Evolutionary conservation across 2,888 invertebrate genomes (phyloP).

Genomic region (Drosophila tanythrix): DNA sequence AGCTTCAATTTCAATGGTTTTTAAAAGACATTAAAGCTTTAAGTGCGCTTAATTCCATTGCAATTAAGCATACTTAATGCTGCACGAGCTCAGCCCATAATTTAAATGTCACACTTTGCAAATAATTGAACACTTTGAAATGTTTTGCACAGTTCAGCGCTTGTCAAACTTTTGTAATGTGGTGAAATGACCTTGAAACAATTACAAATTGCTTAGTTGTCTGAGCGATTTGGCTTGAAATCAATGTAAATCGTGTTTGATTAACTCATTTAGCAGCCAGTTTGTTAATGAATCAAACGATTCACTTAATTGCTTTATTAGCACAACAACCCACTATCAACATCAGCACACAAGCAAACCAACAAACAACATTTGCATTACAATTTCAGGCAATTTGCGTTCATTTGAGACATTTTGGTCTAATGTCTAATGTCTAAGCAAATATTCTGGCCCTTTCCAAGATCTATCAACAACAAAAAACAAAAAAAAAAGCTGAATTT

Average conservation of each 20-base stretch:
- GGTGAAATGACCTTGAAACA: slow-evolving; percentile 50
- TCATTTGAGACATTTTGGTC: slow-evolving; percentile 19
- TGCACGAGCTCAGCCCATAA: not conserved
- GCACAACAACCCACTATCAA: slow-evolving; percentile 12
- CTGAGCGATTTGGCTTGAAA: slow-evolving; percentile 30
- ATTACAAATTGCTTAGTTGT: slow-evolving; percentile 21
- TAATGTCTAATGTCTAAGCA: slow-evolving; percentile 58
- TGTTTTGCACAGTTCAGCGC: slow-evolving; percentile 14
- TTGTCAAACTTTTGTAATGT: not conserved
- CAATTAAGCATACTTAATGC: slow-evolving; percentile 5
- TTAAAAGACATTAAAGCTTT: slow-evolving; percentile 6
- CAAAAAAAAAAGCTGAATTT: slow-evolving; percentile 16
- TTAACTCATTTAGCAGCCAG: slow-evolving; percentile 49
- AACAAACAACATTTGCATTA: slow-evolving; percentile 35
- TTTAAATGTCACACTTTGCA: not conserved
- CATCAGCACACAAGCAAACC: slow-evolving; percentile 10
- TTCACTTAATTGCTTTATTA: slow-evolving; percentile 72
- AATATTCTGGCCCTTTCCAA: slow-evolving; percentile 46
- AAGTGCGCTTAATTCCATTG: not conserved
- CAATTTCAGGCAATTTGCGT: slow-evolving; percentile 24
- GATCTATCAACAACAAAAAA: slow-evolving; percentile 5
- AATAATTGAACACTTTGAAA: not conserved
- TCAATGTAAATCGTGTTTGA: slow-evolving; percentile 62
- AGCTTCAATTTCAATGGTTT: not conserved
- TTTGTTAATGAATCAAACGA: slow-evolving; percentile 67